Percentiles rank a stretch among this genome's conserved stretches.
Evolutionary conservation across 2,113 vertebrate genomes (phyloP).

Genomic region (Notiomystis cincta): DNA sequence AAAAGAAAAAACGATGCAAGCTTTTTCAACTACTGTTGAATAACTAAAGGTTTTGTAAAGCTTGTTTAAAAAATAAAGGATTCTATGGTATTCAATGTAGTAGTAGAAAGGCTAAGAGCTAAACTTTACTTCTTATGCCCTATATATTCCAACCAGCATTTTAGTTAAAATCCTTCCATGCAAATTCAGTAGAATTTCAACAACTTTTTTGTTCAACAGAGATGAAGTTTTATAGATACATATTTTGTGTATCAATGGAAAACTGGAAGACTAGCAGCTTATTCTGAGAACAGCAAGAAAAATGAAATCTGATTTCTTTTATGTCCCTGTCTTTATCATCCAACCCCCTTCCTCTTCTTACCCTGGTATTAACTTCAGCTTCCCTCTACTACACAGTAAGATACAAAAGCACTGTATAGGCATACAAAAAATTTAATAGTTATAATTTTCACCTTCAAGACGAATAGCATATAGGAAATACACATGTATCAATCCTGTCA

Average conservation of each 20-base stretch:
- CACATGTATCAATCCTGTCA: not conserved
- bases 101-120: not conserved
- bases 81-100: not conserved
- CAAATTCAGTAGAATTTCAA: not conserved
- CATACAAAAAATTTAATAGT: not conserved
- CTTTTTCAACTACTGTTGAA: not conserved
- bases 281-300: not conserved
- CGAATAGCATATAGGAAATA: not conserved
- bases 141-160: not conserved
- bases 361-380: not conserved
- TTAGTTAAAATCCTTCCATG: not conserved
- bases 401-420: not conserved
- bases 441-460: not conserved
- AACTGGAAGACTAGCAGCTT: not conserved
- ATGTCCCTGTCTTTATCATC: not conserved
- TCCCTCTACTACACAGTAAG: not conserved
- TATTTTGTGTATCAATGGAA: not conserved
- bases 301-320: not conserved
- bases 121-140: not conserved
- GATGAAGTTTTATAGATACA: not conserved
- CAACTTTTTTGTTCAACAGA: not conserved
- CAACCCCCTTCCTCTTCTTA: not conserved
- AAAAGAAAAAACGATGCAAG: not conserved
- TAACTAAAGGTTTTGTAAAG: not conserved
- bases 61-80: not conserved